A percentile compares a stretch with the other conserved stretches of the same genome.
Conservation (phyloP, 2,797 vertebrate genomes). For the Danio albolineatus region DNA sequence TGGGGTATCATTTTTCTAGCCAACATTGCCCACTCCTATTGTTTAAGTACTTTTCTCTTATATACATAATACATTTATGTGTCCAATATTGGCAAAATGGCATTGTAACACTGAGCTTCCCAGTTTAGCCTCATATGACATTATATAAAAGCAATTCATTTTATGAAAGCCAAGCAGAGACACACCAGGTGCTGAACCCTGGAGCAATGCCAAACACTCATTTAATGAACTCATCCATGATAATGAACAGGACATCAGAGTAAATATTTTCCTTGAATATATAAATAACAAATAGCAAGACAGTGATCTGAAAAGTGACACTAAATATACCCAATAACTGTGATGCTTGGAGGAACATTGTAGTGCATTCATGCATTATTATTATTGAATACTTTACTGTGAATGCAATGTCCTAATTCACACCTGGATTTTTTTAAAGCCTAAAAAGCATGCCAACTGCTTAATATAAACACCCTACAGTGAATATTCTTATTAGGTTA, state of each 20-base stretch:
- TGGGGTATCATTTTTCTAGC: too few relatives aligned
- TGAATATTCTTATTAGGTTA: conserved; percentile 37
- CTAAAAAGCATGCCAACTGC: neutral
- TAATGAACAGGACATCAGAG: neutral
- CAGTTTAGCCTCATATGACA: neutral
- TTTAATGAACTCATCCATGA: conserved; percentile 21
- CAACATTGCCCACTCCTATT: neutral
- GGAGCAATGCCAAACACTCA: conserved; percentile 2
- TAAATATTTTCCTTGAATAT: conserved; percentile 32
- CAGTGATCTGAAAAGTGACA: neutral
- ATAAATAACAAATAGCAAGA: neutral
- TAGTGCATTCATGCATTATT: conserved; percentile 21
- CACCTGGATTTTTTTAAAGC: conserved; percentile 2
- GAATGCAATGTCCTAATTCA: conserved; percentile 12
- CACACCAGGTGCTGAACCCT: neutral
- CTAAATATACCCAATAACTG: conserved; percentile 24
- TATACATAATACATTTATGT: neutral
- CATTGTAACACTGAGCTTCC: neutral
- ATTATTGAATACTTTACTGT: conserved; percentile 10
- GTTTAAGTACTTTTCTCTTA: neutral
- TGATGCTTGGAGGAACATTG: conserved; percentile 27
- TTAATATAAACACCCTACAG: neutral
- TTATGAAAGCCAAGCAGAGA: conserved; percentile 13
- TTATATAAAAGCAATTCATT: conserved; percentile 15
- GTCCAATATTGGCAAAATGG: neutral